Evolutionary conservation across 2,113 vertebrate species (phyloP), one percentile per base, ranked within the genome.

Genomic region (Aythya baeri): DNA sequence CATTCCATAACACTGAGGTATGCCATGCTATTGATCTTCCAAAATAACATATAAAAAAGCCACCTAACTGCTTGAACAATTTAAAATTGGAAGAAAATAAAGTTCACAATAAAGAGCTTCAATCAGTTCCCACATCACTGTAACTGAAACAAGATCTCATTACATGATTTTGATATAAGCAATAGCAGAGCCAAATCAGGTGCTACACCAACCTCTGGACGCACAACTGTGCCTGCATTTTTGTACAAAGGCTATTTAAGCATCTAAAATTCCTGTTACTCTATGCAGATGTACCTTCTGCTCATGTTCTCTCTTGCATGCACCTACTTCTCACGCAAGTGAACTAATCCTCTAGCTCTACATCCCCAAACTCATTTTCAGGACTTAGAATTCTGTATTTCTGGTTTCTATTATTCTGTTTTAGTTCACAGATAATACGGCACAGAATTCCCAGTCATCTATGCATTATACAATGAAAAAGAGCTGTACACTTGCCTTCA

Each of bases 121-220:
- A 4, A 16, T 34, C 59, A 54, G 32, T 9, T 58, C 10, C 59
- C 41, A 50, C 22, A 43, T 29, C 54, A 66, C 3, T 3, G 4
- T 10, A 17, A 65, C 36, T 17, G 29, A 26, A 72, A 2, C 17
- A 50, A 59, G 36, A 41, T 13, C 0, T 0, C 3, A 2, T 4
- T 2, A 1, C 50, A 23, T 8, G n/a, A 34, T 0, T 44, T 52
- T 5, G 8, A n/a, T 13, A 36, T 8, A 36, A 62, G 49, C 18
- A n/a, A 38, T 31, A 41, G 23, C 34, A 79, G 67, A 89, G 9
- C 13, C 49, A 61, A 4, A 46, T 62, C 49, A 76, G 70, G 29
- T 31, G 86, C 74, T 41, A 4, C 3, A 21, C 25, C 61, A 78
- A 27, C 32, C 65, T 20, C 6, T 0, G 13, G 38, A 43, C n/a